phyloP scores from a whole-genome alignment of 2,888 invertebrate genomes.

The Celastrina argiolus region DNA sequence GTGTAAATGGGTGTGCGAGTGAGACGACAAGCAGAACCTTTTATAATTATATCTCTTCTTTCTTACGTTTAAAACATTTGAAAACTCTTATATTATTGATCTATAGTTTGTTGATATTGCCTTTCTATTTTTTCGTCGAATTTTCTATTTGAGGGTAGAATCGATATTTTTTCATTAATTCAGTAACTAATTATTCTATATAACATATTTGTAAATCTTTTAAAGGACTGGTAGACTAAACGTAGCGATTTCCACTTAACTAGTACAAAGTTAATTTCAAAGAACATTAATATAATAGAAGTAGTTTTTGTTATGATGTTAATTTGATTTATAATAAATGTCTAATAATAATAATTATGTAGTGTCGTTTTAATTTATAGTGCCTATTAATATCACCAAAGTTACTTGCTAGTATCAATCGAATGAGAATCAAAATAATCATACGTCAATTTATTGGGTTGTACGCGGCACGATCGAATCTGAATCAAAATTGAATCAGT shows the following conservation, averaged over 20 bases:
- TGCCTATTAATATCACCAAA: neutral
- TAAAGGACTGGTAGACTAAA: neutral
- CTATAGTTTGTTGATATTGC: neutral
- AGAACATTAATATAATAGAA: neutral
- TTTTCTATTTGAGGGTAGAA: neutral
- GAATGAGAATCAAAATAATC: no score
- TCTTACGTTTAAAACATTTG: neutral
- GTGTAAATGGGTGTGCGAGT: neutral
- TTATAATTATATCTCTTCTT: neutral
- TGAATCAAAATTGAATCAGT: no score
- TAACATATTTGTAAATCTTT: neutral
- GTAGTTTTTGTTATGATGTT: slow-evolving; percentile 19
- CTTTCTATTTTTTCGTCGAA: neutral
- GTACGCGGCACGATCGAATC: no score
- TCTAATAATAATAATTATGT: slow-evolving; percentile 23
- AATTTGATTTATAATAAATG: slow-evolving; percentile 29
- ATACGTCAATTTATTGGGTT: no score
- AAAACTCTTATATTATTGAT: neutral
- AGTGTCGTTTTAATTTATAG: slow-evolving; percentile 25
- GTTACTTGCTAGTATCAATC: no score
- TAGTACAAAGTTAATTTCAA: slow-evolving; percentile 19
- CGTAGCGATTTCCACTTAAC: neutral
- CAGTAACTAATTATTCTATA: neutral
- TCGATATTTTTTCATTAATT: neutral
- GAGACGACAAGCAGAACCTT: neutral